Evolutionary conservation across 2,797 vertebrate species (phyloP).

Genomic region (Brachyrhaphis roseni): DNA sequence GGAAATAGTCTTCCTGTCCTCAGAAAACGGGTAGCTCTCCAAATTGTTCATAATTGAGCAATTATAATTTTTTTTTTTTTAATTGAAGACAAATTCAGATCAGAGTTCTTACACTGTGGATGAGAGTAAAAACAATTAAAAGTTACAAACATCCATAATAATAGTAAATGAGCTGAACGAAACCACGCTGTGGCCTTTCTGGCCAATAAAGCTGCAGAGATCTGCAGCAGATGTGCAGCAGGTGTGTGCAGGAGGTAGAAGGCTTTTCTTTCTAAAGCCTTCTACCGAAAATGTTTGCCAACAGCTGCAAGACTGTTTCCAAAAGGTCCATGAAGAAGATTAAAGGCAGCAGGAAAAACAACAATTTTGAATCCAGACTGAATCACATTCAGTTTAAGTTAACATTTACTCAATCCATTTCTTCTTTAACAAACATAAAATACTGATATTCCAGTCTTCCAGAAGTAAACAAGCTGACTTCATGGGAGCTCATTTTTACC

Average conservation of each 20-base stretch:
- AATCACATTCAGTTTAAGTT: not conserved
- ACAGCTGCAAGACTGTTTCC: conserved; percentile 32
- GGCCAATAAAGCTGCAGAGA: conserved; percentile 20
- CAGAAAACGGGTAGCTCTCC: not conserved
- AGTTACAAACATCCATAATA: conserved; percentile 13
- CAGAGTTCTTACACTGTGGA: not conserved
- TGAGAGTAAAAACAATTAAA: conserved; percentile 27
- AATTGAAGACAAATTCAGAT: not conserved
- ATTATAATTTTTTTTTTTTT: too few species aligned
- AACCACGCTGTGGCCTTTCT: conserved; percentile 5
- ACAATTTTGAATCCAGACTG: not conserved
- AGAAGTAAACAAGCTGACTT: conserved; percentile 24
- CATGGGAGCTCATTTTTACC: conserved; percentile 24
- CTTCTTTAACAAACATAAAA: not conserved
- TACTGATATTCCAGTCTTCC: conserved; percentile 28
- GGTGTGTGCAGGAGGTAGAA: not conserved
- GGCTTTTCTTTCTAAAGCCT: not conserved
- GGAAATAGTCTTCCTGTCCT: not conserved
- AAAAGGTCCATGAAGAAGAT: conserved; percentile 25
- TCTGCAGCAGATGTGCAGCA: conserved; percentile 11
- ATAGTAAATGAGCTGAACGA: conserved; percentile 22
- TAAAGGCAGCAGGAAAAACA: conserved; percentile 10
- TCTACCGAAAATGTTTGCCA: conserved; percentile 19
- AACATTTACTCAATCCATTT: not conserved
- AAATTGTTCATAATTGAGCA: too few species aligned